phyloP scores from a whole-genome alignment of 2,888 invertebrate species.

The Eumacrocentrus americanus region DNA sequence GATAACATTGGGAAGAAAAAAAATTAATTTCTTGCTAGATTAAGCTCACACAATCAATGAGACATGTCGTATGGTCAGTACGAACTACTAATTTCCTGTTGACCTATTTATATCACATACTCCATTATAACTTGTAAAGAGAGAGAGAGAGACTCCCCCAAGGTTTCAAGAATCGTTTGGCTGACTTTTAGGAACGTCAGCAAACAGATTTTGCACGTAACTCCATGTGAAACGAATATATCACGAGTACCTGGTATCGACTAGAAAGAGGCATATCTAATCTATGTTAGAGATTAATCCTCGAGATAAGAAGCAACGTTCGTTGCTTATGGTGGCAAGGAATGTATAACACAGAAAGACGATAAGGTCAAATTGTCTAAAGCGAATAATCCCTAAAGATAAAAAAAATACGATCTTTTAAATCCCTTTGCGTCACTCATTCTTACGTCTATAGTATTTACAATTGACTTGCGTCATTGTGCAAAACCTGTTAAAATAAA shows the following conservation, averaged over 20 bases:
- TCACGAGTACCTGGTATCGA: not conserved
- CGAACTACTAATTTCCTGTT: slow-evolving; percentile 50
- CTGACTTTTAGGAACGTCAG: not conserved
- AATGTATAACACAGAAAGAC: not conserved
- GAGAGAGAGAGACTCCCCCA: not conserved
- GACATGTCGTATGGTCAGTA: slow-evolving; percentile 30
- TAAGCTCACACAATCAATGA: slow-evolving; percentile 22
- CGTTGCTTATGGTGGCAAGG: not conserved
- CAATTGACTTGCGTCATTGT: no score
- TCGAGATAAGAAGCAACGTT: not conserved
- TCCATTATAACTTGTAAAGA: not conserved
- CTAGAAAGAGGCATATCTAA: not conserved
- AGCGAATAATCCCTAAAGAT: not conserved
- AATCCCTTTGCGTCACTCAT: not conserved
- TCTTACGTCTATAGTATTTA: not conserved
- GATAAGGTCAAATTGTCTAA: not conserved
- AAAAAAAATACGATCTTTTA: not conserved
- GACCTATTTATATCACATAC: slow-evolving; percentile 52
- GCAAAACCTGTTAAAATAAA: no score
- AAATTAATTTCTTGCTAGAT: not conserved
- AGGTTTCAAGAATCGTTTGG: not conserved
- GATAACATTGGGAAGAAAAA: slow-evolving; percentile 11
- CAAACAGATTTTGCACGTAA: not conserved
- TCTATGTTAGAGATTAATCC: not conserved
- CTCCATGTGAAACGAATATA: not conserved